These are phyloP conservation scores for Limnephilus lunatus DNA, from an alignment of 2,888 invertebrate genomes.

Conservation along the genomic window DNA sequence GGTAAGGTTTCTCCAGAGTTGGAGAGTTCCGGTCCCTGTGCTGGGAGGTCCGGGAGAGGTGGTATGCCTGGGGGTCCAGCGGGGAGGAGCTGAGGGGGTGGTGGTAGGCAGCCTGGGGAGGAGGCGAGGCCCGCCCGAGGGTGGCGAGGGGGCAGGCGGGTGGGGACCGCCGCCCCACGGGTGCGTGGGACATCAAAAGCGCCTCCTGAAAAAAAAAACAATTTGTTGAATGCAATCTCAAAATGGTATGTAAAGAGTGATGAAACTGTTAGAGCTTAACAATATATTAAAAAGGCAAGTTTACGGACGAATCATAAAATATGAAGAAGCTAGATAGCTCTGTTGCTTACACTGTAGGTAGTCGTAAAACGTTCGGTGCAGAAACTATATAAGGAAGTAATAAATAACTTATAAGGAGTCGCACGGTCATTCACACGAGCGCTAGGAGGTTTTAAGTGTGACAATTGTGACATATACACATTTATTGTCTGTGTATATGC, in stretches of 20 bases:
- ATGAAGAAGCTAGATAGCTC: background rate
- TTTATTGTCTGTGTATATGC: background rate
- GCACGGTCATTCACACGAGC: background rate
- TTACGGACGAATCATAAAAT: background rate
- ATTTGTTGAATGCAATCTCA: background rate
- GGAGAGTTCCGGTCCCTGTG: conserved; percentile 57
- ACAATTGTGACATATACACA: no score
- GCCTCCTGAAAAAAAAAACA: conserved; percentile 50
- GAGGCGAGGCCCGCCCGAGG: conserved; percentile 76
- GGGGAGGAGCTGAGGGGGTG: conserved; percentile 72
- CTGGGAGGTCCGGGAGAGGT: conserved; percentile 73
- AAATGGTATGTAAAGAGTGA: background rate
- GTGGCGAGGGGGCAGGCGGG: conserved; percentile 80
- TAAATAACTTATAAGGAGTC: background rate
- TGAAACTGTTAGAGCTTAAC: background rate
- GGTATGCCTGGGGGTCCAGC: conserved; percentile 73
- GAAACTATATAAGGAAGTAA: background rate
- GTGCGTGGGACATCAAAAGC: conserved; percentile 58
- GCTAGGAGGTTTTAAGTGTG: no score
- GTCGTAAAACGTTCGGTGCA: background rate
- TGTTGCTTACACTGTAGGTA: no score
- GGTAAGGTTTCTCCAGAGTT: conserved; percentile 66
- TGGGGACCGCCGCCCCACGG: conserved; percentile 70
- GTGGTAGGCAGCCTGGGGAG: conserved; percentile 66
- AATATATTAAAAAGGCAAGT: background rate